phyloP scores from a whole-genome alignment of 2,113 vertebrate species.

The Dipodomys stephensi region DNA sequence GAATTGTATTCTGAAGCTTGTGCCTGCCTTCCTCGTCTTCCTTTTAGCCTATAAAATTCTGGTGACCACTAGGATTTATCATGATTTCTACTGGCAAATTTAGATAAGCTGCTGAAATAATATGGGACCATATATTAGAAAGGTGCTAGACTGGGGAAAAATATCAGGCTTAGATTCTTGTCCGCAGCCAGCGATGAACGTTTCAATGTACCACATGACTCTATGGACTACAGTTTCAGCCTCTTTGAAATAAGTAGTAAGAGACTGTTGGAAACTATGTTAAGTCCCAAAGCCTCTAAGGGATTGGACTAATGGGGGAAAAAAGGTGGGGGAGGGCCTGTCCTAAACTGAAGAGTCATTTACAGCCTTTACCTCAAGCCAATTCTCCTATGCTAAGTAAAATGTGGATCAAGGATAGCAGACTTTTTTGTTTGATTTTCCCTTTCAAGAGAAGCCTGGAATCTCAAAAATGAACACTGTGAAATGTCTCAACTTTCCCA shows the following conservation, averaged over 20 bases:
- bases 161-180: neutral
- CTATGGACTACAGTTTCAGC: neutral
- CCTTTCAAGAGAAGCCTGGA: neutral
- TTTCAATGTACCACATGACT: neutral
- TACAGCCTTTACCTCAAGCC: neutral
- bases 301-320: neutral
- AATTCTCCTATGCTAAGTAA: neutral
- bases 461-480: neutral
- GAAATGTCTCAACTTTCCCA: conserved; percentile 1
- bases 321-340: neutral
- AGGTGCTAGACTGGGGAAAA: neutral
- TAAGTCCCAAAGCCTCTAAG: neutral
- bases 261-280: neutral
- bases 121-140: neutral
- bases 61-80: neutral
- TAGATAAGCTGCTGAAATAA: neutral
- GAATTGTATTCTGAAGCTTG: conserved; percentile 27
- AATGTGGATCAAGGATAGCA: neutral
- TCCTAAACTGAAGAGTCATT: neutral
- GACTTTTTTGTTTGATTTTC: neutral
- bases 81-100: neutral
- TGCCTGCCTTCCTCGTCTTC: neutral
- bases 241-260: neutral
- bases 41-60: neutral
- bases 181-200: neutral